These are phyloP conservation scores for Catostylus mosaicus DNA, from an alignment of 30 jellyfish, hydroid and myxozoan genomes.

Conservation along the genomic window DNA sequence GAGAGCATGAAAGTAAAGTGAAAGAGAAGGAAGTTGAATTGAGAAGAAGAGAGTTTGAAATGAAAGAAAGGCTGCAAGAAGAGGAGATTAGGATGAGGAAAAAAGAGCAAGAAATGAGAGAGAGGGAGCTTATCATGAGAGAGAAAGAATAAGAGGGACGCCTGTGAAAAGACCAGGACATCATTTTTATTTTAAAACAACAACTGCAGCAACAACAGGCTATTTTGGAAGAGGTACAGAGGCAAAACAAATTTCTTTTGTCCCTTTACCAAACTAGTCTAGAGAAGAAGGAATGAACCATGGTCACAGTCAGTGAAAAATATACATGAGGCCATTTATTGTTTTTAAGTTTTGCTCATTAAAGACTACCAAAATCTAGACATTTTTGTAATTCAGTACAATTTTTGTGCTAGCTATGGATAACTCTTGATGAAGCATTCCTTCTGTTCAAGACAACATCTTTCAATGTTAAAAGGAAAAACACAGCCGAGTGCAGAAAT, in stretches of 20 bases:
- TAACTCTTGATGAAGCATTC: no score
- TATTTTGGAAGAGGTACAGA: background rate
- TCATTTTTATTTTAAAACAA: background rate
- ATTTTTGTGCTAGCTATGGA: no score
- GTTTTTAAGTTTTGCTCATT: no score
- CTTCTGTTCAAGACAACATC: no score
- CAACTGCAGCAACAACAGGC: constrained; percentile 2
- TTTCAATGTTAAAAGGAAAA: no score
- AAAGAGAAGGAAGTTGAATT: constrained; percentile 10
- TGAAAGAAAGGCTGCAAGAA: background rate
- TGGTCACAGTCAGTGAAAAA: no score
- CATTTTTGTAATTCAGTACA: no score
- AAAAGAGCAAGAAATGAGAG: background rate
- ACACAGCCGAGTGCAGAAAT: no score
- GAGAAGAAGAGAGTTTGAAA: constrained; percentile 7
- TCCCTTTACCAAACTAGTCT: constrained; percentile 11
- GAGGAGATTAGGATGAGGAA: background rate
- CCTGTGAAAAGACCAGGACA: background rate
- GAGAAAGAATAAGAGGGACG: constrained; percentile 25
- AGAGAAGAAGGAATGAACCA: constrained; percentile 9
- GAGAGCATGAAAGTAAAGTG: constrained; percentile 10
- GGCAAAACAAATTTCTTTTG: background rate
- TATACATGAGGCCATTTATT: no score
- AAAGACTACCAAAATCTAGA: no score
- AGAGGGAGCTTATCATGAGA: constrained; percentile 5